A percentile compares a stretch with the other conserved stretches of the same genome.
phyloP scores from a whole-genome alignment of 2,888 invertebrate species.

The Aspidiotus rigidus region DNA sequence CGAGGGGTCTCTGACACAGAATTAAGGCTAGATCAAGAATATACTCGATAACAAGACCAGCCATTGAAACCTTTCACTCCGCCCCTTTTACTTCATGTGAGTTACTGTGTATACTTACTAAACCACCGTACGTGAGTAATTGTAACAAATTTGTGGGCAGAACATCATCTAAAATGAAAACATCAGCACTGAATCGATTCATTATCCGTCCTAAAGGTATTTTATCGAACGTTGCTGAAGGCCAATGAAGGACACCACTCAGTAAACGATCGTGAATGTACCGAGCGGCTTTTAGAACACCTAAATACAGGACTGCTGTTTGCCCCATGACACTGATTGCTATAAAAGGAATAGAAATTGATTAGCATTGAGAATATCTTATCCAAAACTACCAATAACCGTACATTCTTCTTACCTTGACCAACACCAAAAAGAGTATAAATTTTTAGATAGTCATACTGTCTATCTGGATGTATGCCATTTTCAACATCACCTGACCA shows the following conservation, averaged over 20 bases:
- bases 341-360: no score
- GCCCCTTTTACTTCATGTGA: no score
- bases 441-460: slow-evolving; percentile 78
- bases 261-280: slow-evolving; percentile 35
- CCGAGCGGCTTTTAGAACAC: slow-evolving; percentile 12
- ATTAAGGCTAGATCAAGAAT: no score
- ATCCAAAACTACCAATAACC: no score
- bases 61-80: no score
- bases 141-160: slow-evolving; percentile 43
- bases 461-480: slow-evolving; percentile 44
- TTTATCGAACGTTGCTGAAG: slow-evolving; percentile 48
- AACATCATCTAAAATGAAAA: slow-evolving; percentile 57
- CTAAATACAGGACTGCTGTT: no score
- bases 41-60: no score
- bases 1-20: no score
- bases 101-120: no score
- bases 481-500: slow-evolving; percentile 62
- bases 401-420: slow-evolving; percentile 52
- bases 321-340: no score
- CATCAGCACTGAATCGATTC: slow-evolving; percentile 49
- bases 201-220: slow-evolving; percentile 48
- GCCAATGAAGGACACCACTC: slow-evolving; percentile 48
- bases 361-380: no score
- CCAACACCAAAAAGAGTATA: slow-evolving; percentile 79
- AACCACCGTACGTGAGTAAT: no score